These are phyloP conservation scores for Triops cancriformis DNA, from an alignment of 1,140 invertebrate species.

Conservation along the genomic window DNA sequence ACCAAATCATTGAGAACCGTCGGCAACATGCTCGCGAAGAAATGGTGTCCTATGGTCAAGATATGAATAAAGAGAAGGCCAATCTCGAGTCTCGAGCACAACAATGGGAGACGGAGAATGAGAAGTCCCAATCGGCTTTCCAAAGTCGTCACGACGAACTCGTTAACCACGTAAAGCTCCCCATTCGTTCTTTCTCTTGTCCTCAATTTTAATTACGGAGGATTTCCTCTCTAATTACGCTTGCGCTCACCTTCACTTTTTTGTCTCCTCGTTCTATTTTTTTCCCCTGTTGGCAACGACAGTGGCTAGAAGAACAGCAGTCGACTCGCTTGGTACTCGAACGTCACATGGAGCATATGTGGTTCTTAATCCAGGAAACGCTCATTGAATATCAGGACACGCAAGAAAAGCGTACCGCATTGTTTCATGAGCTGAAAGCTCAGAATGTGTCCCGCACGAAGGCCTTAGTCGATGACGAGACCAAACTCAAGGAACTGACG, in stretches of 20 bases:
- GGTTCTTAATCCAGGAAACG: neutral
- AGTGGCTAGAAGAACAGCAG: slow-evolving; percentile 5
- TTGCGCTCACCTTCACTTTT: neutral
- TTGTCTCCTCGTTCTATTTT: neutral
- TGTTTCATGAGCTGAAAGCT: neutral
- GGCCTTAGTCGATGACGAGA: neutral
- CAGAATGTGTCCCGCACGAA: neutral
- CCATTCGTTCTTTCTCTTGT: neutral
- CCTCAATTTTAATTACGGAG: neutral
- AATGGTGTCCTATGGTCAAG: neutral
- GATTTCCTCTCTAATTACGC: neutral
- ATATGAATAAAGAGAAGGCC: neutral
- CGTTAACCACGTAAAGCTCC: neutral
- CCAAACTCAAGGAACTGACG: neutral
- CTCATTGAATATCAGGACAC: neutral
- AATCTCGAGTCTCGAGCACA: neutral
- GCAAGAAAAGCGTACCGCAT: neutral
- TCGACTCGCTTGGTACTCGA: neutral
- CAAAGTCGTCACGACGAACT: slow-evolving; percentile 5
- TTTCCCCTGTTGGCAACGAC: neutral
- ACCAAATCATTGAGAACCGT: neutral
- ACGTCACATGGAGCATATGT: slow-evolving; percentile 5
- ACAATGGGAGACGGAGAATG: slow-evolving; percentile 3
- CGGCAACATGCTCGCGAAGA: neutral
- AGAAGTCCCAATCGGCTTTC: neutral